Conservation (phyloP, 2,113 vertebrate genomes). For the Suncus etruscus region DNA sequence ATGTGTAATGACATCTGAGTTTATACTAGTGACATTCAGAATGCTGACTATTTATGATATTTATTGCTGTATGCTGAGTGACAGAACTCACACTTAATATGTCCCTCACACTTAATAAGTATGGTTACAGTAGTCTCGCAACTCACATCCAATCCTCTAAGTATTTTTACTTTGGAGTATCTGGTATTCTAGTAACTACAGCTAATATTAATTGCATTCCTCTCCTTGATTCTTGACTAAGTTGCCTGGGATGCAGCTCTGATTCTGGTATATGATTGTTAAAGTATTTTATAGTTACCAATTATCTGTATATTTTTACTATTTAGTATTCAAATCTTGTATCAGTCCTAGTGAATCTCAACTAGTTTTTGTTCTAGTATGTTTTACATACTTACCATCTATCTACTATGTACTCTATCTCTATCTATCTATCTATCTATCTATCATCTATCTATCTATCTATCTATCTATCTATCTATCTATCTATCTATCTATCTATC, state of each 20-base stretch:
- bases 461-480: no score
- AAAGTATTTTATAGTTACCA: background rate
- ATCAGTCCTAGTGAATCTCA: background rate
- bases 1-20: background rate
- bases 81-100: background rate
- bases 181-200: background rate
- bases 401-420: no score
- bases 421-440: no score
- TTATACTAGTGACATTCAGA: slow-evolving; percentile 20
- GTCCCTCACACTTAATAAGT: background rate
- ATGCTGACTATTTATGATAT: slow-evolving; percentile 4
- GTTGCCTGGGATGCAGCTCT: slow-evolving; percentile 5
- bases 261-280: slow-evolving; percentile 9
- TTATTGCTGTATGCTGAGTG: background rate
- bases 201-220: background rate
- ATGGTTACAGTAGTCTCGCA: background rate
- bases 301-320: slow-evolving; percentile 15
- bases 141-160: background rate
- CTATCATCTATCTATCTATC: no score
- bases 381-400: no score
- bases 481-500: no score
- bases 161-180: slow-evolving; percentile 8
- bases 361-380: background rate
- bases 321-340: slow-evolving; percentile 38
- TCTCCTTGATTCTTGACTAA: background rate